Percentiles rank a stretch among this genome's conserved stretches.
Conservation (phyloP, 37 sponge, comb jelly and placozoan species). For the Spongilla lacustris region DNA sequence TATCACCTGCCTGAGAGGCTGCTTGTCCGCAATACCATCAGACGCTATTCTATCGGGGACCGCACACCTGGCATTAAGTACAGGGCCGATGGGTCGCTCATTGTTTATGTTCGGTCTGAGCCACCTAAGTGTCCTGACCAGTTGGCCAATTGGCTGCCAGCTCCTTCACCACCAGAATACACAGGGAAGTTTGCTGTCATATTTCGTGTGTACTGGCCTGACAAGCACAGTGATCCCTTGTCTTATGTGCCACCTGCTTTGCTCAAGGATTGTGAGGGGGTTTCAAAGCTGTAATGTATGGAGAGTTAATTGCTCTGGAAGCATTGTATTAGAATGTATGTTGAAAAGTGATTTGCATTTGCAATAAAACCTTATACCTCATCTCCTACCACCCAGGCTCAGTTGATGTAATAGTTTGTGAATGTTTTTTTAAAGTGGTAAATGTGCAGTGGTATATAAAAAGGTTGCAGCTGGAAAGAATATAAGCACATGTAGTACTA, state of each 20-base stretch:
- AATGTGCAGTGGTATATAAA: too few relatives aligned
- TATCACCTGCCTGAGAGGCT: background rate
- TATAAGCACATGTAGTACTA: too few relatives aligned
- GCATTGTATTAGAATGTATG: too few relatives aligned
- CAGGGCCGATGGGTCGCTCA: slow-evolving; percentile 2
- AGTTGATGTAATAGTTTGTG: too few relatives aligned
- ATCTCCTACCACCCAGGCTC: too few relatives aligned
- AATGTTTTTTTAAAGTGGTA: too few relatives aligned
- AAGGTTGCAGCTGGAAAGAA: too few relatives aligned
- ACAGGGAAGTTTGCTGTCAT: background rate
- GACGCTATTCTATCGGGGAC: slow-evolving; percentile 15
- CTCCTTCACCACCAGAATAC: background rate
- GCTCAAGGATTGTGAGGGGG: background rate
- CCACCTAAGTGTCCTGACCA: background rate
- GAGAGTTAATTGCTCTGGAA: too few relatives aligned
- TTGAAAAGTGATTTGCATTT: too few relatives aligned
- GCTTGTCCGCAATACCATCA: slow-evolving; percentile 6
- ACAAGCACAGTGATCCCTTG: background rate
- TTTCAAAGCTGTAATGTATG: background rate
- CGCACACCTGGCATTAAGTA: slow-evolving; percentile 2
- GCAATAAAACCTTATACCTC: too few relatives aligned
- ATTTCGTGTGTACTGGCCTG: slow-evolving; percentile 15
- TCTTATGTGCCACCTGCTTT: slow-evolving; percentile 3
- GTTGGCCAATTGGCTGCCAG: slow-evolving; percentile 27
- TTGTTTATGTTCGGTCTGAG: background rate